Percentiles rank a stretch among this genome's conserved stretches.
Evolutionary conservation across 2,113 vertebrate species (phyloP).

Genomic region (human (Homo sapiens)): DNA sequence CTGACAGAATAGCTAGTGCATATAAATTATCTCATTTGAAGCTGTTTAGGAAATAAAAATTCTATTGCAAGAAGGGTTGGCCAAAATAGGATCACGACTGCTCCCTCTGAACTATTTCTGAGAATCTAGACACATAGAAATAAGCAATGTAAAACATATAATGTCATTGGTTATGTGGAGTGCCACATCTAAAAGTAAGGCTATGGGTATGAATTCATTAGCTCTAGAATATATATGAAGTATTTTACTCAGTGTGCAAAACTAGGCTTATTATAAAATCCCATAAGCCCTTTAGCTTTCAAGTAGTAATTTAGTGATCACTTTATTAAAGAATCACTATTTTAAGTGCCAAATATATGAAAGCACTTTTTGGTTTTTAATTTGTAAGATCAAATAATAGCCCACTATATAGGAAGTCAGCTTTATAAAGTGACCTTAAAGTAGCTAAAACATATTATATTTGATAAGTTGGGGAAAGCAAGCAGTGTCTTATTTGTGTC

Average conservation of each 20-base stretch:
- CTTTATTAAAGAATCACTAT: slow-evolving; percentile 25
- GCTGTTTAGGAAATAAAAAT: slow-evolving; percentile 48
- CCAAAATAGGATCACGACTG: neutral
- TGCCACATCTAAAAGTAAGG: neutral
- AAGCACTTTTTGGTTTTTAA: neutral
- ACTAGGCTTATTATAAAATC: neutral
- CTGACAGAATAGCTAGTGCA: slow-evolving; percentile 25
- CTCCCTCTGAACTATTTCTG: neutral
- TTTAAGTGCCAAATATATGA: slow-evolving; percentile 1
- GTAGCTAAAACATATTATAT: neutral
- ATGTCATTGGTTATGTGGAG: neutral
- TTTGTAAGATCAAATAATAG: slow-evolving; percentile 7
- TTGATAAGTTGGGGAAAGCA: neutral
- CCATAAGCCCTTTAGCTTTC: neutral
- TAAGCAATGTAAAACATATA: neutral
- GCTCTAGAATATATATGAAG: neutral
- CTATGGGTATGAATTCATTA: neutral
- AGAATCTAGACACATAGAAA: neutral
- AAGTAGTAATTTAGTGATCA: neutral
- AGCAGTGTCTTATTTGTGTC: neutral
- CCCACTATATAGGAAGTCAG: neutral
- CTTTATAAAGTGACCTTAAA: neutral
- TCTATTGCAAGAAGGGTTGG: neutral
- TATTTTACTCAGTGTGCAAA: neutral
- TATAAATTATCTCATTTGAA: slow-evolving; percentile 47